phyloP scores from a whole-genome alignment of 2,888 invertebrate genomes.

The Ommatoiulus sabulosus region DNA sequence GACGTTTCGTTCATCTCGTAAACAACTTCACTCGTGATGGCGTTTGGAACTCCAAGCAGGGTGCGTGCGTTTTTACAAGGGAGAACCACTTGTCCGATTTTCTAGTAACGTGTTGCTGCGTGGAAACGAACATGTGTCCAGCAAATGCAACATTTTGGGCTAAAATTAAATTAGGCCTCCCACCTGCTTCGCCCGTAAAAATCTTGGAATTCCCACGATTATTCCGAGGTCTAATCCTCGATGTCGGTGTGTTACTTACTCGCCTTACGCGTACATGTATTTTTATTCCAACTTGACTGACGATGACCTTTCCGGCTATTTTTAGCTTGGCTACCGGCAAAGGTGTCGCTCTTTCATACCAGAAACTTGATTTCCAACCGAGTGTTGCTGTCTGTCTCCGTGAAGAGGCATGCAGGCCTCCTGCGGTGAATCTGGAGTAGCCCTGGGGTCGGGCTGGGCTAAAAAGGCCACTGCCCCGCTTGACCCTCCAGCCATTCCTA shows the following conservation, averaged over 20 bases:
- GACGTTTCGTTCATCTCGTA: no score
- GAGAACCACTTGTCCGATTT: no score
- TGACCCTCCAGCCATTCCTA: not conserved
- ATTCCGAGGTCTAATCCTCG: not conserved
- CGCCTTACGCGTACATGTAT: not conserved
- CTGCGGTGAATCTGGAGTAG: slow-evolving; percentile 34
- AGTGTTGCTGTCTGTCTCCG: slow-evolving; percentile 1
- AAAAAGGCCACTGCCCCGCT: slow-evolving; percentile 5
- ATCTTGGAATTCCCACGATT: not conserved
- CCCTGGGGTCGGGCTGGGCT: slow-evolving; percentile 23
- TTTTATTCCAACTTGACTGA: not conserved
- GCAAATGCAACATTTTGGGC: not conserved
- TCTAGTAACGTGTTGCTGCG: no score
- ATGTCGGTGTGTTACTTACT: not conserved
- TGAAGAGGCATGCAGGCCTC: not conserved
- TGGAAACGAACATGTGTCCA: no score
- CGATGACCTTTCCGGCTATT: not conserved
- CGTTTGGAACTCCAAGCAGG: no score
- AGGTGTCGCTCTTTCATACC: slow-evolving; percentile 23
- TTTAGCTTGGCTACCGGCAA: slow-evolving; percentile 10
- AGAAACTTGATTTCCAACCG: not conserved
- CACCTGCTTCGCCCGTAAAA: not conserved
- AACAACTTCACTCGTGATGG: no score
- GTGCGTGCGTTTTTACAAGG: no score
- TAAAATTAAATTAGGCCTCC: not conserved